These are phyloP conservation scores for Chrysocyon brachyurus DNA, from an alignment of 2,797 vertebrate species.

Conservation along the genomic window DNA sequence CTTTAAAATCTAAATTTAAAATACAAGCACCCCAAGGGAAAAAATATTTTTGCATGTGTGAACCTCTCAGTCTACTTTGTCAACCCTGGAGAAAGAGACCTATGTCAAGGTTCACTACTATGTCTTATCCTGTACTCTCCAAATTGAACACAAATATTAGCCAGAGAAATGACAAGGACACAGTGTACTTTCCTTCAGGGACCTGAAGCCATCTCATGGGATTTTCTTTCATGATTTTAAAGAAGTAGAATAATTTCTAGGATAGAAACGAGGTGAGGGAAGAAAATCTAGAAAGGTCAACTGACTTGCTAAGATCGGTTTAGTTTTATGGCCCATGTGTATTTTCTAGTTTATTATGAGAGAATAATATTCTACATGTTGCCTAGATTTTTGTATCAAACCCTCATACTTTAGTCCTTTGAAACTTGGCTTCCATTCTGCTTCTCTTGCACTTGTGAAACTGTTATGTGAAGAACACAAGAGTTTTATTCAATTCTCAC, in stretches of 20 bases:
- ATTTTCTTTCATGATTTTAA: not conserved
- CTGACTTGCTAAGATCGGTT: not conserved
- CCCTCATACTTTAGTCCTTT: not conserved
- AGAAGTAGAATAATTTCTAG: not conserved
- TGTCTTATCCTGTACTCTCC: not conserved
- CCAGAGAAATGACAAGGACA: not conserved
- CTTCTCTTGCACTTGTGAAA: not conserved
- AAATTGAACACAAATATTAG: not conserved
- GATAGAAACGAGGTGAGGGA: not conserved
- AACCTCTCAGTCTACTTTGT: not conserved
- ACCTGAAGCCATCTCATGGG: not conserved
- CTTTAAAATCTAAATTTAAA: conserved; percentile 38
- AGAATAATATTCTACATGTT: not conserved
- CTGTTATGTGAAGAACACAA: not conserved
- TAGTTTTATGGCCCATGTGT: not conserved
- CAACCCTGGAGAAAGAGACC: not conserved
- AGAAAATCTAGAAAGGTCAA: not conserved
- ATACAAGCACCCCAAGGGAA: not conserved
- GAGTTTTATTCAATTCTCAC: not conserved
- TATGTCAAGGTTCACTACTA: not conserved
- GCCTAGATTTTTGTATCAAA: not conserved
- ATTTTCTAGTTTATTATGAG: not conserved
- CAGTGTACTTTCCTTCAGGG: not conserved
- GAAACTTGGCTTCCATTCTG: not conserved
- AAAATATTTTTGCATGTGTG: not conserved